phyloP scores from a whole-genome alignment of 2,888 invertebrate species.

The Melieria picta region DNA sequence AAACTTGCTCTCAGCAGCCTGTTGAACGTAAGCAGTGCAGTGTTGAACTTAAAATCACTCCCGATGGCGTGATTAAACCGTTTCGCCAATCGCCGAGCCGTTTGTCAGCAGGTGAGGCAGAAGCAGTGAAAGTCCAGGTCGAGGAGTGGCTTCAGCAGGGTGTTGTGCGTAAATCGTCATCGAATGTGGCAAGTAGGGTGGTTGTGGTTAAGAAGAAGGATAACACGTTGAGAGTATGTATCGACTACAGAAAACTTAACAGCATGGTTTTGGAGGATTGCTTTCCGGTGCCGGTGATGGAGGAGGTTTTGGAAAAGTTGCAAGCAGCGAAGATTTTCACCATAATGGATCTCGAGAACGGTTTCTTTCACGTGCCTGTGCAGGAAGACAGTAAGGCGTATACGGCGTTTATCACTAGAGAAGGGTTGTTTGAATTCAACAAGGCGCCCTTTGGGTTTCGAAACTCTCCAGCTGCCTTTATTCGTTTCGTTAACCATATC shows the following conservation, averaged over 20 bases:
- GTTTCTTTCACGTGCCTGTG: not conserved
- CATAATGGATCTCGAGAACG: not conserved
- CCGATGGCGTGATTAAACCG: constrained; percentile 26
- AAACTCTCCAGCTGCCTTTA: constrained; percentile 33
- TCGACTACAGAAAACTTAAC: constrained; percentile 62
- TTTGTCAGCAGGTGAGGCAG: constrained; percentile 23
- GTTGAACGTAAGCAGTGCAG: constrained; percentile 18
- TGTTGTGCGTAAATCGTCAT: constrained; percentile 24
- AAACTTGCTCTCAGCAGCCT: not conserved
- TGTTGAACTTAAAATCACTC: constrained; percentile 27
- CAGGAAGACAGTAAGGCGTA: constrained; percentile 29
- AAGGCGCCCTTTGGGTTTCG: constrained; percentile 33
- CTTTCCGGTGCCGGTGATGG: constrained; percentile 50
- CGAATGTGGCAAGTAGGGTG: constrained; percentile 30
- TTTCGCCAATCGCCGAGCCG: constrained; percentile 37
- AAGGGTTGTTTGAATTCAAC: constrained; percentile 32
- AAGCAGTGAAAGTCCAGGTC: constrained; percentile 8
- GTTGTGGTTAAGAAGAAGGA: constrained; percentile 36
- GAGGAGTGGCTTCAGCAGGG: constrained; percentile 17
- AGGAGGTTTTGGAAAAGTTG: constrained; percentile 26
- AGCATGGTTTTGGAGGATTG: constrained; percentile 53
- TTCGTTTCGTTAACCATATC: constrained; percentile 30
- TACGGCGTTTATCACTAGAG: constrained; percentile 26
- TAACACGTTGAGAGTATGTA: constrained; percentile 45
- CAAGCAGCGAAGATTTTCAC: not conserved